These are phyloP conservation scores for Ginglymostoma cirratum DNA, from an alignment of 2,113 vertebrate species.

Conservation along the genomic window DNA sequence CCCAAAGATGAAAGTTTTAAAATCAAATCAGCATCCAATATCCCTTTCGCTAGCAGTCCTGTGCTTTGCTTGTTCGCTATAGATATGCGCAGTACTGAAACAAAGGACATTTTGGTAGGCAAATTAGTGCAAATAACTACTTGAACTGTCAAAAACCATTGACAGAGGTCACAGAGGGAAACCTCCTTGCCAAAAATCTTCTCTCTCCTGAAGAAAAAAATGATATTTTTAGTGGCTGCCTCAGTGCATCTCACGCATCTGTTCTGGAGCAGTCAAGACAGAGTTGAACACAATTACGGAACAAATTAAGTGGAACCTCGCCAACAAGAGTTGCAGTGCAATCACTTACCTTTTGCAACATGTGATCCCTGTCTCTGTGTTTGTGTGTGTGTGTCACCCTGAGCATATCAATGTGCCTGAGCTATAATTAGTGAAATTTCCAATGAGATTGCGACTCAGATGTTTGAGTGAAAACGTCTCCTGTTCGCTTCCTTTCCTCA, in stretches of 20 bases:
- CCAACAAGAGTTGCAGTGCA: neutral
- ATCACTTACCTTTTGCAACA: neutral
- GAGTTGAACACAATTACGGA: neutral
- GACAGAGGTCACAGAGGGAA: neutral
- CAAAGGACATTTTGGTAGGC: neutral
- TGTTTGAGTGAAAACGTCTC: neutral
- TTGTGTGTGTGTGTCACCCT: neutral
- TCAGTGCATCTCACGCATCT: neutral
- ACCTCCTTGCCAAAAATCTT: neutral
- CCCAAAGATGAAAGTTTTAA: neutral
- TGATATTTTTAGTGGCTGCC: neutral
- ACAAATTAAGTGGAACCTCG: slow-evolving; percentile 8
- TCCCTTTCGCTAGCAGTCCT: too few relatives aligned
- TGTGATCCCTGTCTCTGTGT: neutral
- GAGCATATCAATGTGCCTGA: neutral
- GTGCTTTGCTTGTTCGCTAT: neutral
- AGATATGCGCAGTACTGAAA: neutral
- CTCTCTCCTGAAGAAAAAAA: neutral
- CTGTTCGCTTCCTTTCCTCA: neutral
- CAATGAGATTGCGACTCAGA: neutral
- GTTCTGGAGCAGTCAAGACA: neutral
- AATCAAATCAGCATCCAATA: neutral
- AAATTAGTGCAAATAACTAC: neutral
- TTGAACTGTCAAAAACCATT: neutral
- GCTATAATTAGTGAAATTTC: neutral